Evolutionary conservation across 2,888 invertebrate species (phyloP).

Genomic region (Diaphora mendica): DNA sequence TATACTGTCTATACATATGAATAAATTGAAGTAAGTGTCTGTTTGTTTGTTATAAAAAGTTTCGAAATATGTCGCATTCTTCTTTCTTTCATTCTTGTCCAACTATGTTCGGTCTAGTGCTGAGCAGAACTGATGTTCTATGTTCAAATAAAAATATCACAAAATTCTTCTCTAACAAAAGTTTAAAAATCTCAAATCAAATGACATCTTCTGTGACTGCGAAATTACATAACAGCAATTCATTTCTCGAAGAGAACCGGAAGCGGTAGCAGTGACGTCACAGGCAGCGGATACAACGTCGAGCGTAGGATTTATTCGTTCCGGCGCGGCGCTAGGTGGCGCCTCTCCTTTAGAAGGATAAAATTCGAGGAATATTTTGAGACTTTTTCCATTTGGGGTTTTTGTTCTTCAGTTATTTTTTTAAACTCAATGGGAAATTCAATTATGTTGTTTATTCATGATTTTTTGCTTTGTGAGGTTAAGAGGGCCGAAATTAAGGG

Average conservation of each 20-base stretch:
- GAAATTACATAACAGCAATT: slow-evolving; percentile 35
- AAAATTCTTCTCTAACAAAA: not conserved
- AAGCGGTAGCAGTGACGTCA: slow-evolving; percentile 42
- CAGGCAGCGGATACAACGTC: slow-evolving; percentile 45
- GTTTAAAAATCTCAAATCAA: not conserved
- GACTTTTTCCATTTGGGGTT: slow-evolving; percentile 6
- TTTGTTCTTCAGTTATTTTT: slow-evolving; percentile 9
- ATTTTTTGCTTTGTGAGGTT: not conserved
- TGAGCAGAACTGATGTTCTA: not conserved
- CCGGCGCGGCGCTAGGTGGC: slow-evolving; percentile 43
- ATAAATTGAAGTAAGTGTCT: too few relatives aligned
- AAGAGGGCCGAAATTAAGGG: not conserved
- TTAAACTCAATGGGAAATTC: slow-evolving; percentile 1
- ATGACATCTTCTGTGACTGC: slow-evolving; percentile 11
- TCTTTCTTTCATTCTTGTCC: too few relatives aligned
- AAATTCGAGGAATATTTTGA: slow-evolving; percentile 16
- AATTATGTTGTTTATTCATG: slow-evolving; percentile 12
- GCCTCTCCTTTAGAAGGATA: slow-evolving; percentile 34
- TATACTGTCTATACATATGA: too few relatives aligned
- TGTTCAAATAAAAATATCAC: not conserved
- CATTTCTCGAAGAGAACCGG: slow-evolving; percentile 43
- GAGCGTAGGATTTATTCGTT: slow-evolving; percentile 53
- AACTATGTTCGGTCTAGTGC: too few relatives aligned
- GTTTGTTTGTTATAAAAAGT: too few relatives aligned
- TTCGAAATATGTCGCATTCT: too few relatives aligned